phyloP scores from a whole-genome alignment of 2,888 invertebrate genomes.

The Aquatica leii region DNA sequence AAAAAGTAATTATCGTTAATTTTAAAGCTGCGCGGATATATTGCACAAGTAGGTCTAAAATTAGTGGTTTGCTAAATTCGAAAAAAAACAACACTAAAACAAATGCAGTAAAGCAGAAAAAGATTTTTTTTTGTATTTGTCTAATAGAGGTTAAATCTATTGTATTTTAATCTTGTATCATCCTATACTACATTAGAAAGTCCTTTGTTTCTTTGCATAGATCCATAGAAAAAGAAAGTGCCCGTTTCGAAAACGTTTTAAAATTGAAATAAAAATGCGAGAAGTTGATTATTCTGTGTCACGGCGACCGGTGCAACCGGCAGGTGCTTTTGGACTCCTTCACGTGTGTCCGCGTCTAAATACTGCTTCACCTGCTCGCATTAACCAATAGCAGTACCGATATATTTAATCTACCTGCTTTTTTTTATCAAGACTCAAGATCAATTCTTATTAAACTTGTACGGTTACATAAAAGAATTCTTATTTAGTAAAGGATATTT shows the following conservation, averaged over 20 bases:
- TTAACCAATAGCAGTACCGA: constrained; percentile 29
- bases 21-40: too few relatives aligned
- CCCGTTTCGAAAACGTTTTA: neutral
- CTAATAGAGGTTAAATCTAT: too few relatives aligned
- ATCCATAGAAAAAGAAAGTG: neutral
- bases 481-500: neutral
- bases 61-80: too few relatives aligned
- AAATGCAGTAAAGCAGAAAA: too few relatives aligned
- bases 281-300: constrained; percentile 29
- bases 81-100: too few relatives aligned
- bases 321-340: constrained; percentile 36
- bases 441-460: constrained; percentile 27
- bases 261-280: constrained; percentile 20
- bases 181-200: too few relatives aligned
- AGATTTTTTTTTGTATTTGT: too few relatives aligned
- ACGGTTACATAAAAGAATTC: neutral
- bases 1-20: too few relatives aligned
- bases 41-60: too few relatives aligned
- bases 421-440: constrained; percentile 19
- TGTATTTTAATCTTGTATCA: too few relatives aligned
- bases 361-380: constrained; percentile 33
- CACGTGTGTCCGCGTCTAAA: constrained; percentile 37
- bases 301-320: constrained; percentile 34
- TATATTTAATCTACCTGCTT: constrained; percentile 16
- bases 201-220: too few relatives aligned